Evolutionary conservation across 2,888 invertebrate genomes (phyloP), one percentile per base, ranked within the genome.

Genomic region (Noctuana brunneofusca): DNA sequence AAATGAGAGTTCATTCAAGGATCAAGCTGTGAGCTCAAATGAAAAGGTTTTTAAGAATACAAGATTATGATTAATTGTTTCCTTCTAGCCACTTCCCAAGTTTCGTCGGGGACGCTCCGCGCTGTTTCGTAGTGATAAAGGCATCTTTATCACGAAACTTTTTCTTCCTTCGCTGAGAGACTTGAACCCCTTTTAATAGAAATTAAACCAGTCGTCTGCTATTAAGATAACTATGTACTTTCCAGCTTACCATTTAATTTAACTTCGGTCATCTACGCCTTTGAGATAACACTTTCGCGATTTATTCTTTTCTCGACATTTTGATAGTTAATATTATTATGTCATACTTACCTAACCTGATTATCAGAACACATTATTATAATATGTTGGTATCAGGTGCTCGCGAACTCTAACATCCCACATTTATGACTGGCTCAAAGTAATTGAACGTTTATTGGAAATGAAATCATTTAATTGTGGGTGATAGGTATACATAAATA

Each of bases 101-200:
- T 85, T 84, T 78, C 74, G 79, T 78, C 80, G 77, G 78, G 75
- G 65, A 66, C 68, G 66, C 66, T 67, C 11, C 64, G 67, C 70
- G 64, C 71, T 71, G 70, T 71, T 74, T 72, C 70, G 68, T 65
- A 64, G 68, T 66, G 71, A 73, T 72, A 73, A 72, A 79, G 82
- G 81, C 84, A 85, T 84, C 87, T 86, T 88, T 89, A 88, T 89
- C 87, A 82, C 75, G 69, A 76, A 87, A 89, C 81, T 88, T 88
- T 87, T 89, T 86, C 83, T 81, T 80, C 75, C 73, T 76, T 76
- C 79, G 78, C 78, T 76, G 74, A 75, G 77, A 76, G 78, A 70
- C 76, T 74, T 69, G 66, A 71, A 80, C 78, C 83, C 80, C 70
- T 83, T 84, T 85, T 84, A 85, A 86, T 84, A 81, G 83, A 86